These are phyloP conservation scores for Julus scandinavius DNA, from an alignment of 2,888 invertebrate genomes.

Conservation along the genomic window DNA sequence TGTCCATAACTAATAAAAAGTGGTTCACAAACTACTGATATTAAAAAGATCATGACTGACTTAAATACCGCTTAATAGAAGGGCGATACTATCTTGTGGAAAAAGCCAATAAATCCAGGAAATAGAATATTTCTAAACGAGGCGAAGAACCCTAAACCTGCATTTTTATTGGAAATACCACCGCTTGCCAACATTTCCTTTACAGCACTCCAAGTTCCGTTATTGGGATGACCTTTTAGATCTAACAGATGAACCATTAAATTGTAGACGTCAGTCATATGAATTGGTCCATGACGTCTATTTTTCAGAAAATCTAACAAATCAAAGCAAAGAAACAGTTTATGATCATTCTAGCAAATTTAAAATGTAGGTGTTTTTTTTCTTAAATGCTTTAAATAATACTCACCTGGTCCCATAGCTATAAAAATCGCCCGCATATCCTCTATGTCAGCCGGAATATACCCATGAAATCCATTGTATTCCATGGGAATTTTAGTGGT, in stretches of 20 bases:
- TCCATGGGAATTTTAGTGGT: not conserved
- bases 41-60: no score
- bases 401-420: constrained; percentile 49
- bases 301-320: constrained; percentile 23
- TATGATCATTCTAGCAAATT: not conserved
- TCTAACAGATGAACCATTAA: constrained; percentile 39
- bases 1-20: no score
- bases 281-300: constrained; percentile 33
- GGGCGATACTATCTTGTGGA: not conserved
- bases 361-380: not conserved
- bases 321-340: not conserved
- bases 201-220: constrained; percentile 54
- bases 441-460: not conserved
- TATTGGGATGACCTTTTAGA: constrained; percentile 50
- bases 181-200: constrained; percentile 49
- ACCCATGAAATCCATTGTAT: constrained; percentile 52
- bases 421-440: constrained; percentile 52
- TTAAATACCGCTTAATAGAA: no score
- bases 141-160: not conserved
- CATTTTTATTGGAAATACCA: not conserved
- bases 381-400: not conserved
- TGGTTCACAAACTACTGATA: no score
- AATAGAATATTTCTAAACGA: not conserved
- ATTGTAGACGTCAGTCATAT: constrained; percentile 54
- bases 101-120: not conserved